phyloP scores from a whole-genome alignment of 2,888 invertebrate genomes.

The Rhodophaea formosa region DNA sequence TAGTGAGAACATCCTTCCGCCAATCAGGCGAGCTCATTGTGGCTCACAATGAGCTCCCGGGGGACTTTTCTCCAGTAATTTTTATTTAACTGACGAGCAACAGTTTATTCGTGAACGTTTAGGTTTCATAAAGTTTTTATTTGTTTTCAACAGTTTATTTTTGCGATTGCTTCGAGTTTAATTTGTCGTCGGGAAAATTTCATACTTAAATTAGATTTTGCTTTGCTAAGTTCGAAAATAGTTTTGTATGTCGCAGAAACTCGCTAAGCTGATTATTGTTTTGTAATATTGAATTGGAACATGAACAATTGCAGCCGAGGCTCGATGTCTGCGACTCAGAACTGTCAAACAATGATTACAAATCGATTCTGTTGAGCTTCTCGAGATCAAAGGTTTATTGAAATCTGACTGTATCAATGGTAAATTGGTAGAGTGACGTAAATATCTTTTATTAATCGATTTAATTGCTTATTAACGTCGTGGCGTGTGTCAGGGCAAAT shows the following conservation, averaged over 20 bases:
- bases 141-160: slow-evolving; percentile 18
- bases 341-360: slow-evolving; percentile 65
- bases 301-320: slow-evolving; percentile 41
- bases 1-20: slow-evolving; percentile 81
- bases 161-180: slow-evolving; percentile 4
- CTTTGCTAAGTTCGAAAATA: slow-evolving; percentile 2
- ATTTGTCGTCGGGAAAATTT: slow-evolving; percentile 1
- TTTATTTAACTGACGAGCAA: slow-evolving; percentile 74
- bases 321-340: slow-evolving; percentile 46
- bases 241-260: slow-evolving; percentile 9
- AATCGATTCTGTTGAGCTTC: slow-evolving; percentile 57
- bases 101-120: slow-evolving; percentile 65
- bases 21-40: slow-evolving; percentile 79
- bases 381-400: slow-evolving; percentile 66
- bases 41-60: slow-evolving; percentile 70
- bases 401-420: slow-evolving; percentile 52
- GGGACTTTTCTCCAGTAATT: slow-evolving; percentile 69
- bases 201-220: background rate
- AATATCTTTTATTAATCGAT: slow-evolving; percentile 76
- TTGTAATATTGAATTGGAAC: slow-evolving; percentile 40
- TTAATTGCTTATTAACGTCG: slow-evolving; percentile 77
- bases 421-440: slow-evolving; percentile 65
- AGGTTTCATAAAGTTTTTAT: slow-evolving; percentile 36
- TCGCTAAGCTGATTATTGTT: slow-evolving; percentile 43
- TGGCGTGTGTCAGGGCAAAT: slow-evolving; percentile 54